Conservation (phyloP, 2,797 vertebrate species). For the Rhyacichthys aspro region DNA sequence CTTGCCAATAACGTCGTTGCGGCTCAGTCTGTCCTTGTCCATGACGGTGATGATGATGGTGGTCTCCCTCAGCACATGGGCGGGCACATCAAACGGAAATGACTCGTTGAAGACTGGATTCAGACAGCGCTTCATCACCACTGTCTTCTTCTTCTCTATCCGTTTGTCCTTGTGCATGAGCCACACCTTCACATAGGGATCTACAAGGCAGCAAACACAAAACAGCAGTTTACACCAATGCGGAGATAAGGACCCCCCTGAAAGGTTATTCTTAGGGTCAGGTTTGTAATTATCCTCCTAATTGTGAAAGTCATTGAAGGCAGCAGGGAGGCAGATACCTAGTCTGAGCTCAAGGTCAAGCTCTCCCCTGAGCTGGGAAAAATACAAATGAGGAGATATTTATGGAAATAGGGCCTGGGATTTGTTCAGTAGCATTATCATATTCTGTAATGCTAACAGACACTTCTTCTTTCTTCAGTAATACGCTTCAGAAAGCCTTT, state of each 20-base stretch:
- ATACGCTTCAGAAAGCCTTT: conserved; percentile 23
- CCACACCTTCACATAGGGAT: conserved; percentile 98
- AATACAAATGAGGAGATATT: conserved; percentile 70
- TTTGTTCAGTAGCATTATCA: conserved; percentile 61
- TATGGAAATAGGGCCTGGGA: conserved; percentile 64
- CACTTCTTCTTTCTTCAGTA: conserved; percentile 20
- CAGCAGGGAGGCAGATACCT: conserved; percentile 59
- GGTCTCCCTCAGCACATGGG: conserved; percentile 95
- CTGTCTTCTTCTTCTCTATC: conserved; percentile 98
- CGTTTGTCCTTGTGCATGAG: conserved; percentile 99
- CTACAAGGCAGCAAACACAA: conserved; percentile 58
- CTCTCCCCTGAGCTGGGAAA: conserved; percentile 61
- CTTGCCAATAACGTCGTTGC: conserved; percentile 98
- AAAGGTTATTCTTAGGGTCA: conserved; percentile 48
- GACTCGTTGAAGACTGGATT: conserved; percentile 98
- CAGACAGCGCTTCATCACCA: conserved; percentile 95
- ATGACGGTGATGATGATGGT: conserved; percentile 99
- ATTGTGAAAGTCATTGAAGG: conserved; percentile 60
- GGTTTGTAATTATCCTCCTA: conserved; percentile 67
- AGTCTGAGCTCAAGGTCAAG: conserved; percentile 72
- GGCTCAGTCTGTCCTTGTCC: conserved; percentile 98
- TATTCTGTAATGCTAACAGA: conserved; percentile 42
- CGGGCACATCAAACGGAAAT: conserved; percentile 95
- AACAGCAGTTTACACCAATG: conserved; percentile 27
- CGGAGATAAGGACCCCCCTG: conserved; percentile 21